Evolutionary conservation across 2,797 vertebrate genomes (phyloP).

Genomic region (Denticeps clupeoides): DNA sequence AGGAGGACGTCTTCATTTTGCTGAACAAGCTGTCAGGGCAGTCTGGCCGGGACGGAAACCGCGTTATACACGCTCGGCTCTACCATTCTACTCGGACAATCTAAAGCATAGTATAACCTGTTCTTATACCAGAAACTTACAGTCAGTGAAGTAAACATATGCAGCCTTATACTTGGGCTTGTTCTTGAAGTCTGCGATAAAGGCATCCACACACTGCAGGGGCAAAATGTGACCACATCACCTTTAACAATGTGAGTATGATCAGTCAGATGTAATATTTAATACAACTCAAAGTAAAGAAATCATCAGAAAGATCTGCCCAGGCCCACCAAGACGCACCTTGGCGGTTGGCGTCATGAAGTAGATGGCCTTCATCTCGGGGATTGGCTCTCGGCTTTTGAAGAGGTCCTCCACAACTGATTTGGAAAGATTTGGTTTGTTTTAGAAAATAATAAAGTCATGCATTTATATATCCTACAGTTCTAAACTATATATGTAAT

Average conservation of each 20-base stretch:
- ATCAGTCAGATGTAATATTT: background rate
- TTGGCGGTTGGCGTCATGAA: conserved; percentile 83
- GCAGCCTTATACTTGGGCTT: conserved; percentile 89
- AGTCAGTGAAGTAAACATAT: conserved; percentile 93
- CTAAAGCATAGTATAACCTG: too few relatives aligned
- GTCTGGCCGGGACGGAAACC: too few relatives aligned
- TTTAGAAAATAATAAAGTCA: too few relatives aligned
- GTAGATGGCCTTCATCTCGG: conserved; percentile 90
- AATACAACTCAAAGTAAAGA: background rate
- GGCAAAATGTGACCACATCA: background rate
- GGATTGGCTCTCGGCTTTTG: conserved; percentile 84
- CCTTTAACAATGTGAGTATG: background rate
- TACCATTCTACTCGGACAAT: too few relatives aligned
- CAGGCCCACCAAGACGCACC: conserved; percentile 49
- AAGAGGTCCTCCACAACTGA: conserved; percentile 90
- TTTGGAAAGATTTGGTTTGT: too few relatives aligned
- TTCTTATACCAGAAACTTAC: too few relatives aligned
- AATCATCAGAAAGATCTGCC: background rate
- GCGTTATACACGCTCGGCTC: too few relatives aligned
- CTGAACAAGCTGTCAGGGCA: conserved; percentile 82
- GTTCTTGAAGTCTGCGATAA: conserved; percentile 77
- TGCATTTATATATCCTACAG: too few relatives aligned
- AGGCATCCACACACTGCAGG: conserved; percentile 76
- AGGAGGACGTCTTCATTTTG: conserved; percentile 76
- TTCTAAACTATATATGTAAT: too few relatives aligned